Evolutionary conservation across 2,888 invertebrate genomes (phyloP), one percentile per base, ranked within the genome.

Genomic region (Tenthredo distinguenda): DNA sequence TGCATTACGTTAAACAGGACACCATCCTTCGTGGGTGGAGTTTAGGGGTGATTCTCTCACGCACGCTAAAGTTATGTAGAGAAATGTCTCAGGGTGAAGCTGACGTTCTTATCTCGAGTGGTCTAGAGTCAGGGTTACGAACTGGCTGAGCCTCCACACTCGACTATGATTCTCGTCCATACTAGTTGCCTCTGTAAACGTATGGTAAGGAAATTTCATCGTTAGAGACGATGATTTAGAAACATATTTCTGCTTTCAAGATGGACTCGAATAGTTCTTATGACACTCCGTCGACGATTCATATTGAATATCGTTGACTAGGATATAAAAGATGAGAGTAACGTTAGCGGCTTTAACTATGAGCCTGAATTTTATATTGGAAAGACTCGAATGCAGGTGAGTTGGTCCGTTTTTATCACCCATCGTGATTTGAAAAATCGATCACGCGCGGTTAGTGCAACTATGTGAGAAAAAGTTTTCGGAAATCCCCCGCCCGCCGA

Each of bases 31-130:
- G 55, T 55, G 31, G 55, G 77, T 34, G 21, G 26, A 58, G 58
- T 21, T 21, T 18, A 62, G 62, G 40, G 58, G 62, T 40, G 58
- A 81, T 81, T 81, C 81, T 81, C 81, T 40, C 58, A 81, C 58
- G 81, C 62, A 81, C 40, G 31, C 26, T 50, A 18, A 62, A 62
- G 40, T 37, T 31, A 77, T 31, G 55, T 77, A 31, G 55, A 77
- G 77, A 37, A 37, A 34, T 21, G 15, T 62, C 81, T 62, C 58
- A 26, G 31, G 47, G 65, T 83, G 47, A 83, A 43, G 47, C 4
- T 65, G 68, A 83, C 83, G 68, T 21, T 15, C 34, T 83, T 83
- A 68, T 83, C 83, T 83, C 68, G 7, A 83, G 83, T 83, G 68
- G 83, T n/a, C 43, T 71, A 31, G 18, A 58, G 58, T 40, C n/a